Base-by-base conservation (phyloP, 1,140 invertebrate species). In the Cyrtorhinus lividipennis region DNA sequence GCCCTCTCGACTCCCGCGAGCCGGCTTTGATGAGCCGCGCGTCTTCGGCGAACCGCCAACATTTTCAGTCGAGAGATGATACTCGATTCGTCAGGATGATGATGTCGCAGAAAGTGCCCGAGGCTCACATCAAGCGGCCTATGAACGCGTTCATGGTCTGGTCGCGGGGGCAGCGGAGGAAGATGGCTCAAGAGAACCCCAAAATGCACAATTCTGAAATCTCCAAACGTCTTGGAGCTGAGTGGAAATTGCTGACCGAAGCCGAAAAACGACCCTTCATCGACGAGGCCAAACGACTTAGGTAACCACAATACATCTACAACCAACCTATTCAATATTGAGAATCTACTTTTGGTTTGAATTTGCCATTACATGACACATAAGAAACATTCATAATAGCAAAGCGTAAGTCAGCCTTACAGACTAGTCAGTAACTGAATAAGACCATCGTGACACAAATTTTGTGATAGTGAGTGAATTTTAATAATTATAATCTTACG, bases 201-300 rank as follows among this genome's bases (percentile, higher is more conserved):
- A 96, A 97, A 76, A 96, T 97, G 93, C 92, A 95, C 76, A 95
- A 95, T 74, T 92, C 90, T 0, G 90, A 94, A 75, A 95, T 95
- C 65, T 92, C 89, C 22, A 95, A 95, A 74, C 77, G 88, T 64
- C 76, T 95, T 45, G 92, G 92, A 0, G 85, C 86, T 2, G 86
- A 90, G 69, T 96, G 93, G 93, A 93, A 94, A 72, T 76, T 88
- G 62, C 78, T 96, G 18, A 86, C 83, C 45, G 90, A 95, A 70
- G 81, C 82, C 68, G 90, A 96, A 71, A 90, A 94, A 69, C 76
- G 88, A 63, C 95, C 95, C 1, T 98, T 98, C 76, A 98, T 98
- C 68, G 95, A 98, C 75, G 94, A 98, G 73, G 92, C 92, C 1
- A 95, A 95, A 74, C 78, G 90, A 73, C 79, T 95, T 66, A 87